Conservation (phyloP, 2,113 vertebrate species). For the Mustela nigripes region DNA sequence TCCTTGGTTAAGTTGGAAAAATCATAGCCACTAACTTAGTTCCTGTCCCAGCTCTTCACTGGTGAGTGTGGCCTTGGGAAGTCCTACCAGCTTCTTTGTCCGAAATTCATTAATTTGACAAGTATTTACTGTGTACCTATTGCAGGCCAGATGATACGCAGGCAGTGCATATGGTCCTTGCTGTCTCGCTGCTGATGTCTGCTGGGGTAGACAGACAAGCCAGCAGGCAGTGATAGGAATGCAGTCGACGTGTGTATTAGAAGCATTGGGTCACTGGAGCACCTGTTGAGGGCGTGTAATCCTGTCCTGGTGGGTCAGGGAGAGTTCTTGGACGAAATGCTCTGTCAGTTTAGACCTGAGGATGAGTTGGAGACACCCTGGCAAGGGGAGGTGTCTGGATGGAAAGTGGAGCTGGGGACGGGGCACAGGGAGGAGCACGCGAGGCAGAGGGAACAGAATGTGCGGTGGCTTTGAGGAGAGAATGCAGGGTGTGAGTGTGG, state of each 20-base stretch:
- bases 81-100: not conserved
- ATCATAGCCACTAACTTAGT: not conserved
- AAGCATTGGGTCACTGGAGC: not conserved
- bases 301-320: not conserved
- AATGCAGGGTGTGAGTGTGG: not conserved
- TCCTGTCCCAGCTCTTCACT: not conserved
- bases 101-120: not conserved
- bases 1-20: not conserved
- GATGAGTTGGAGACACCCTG: not conserved
- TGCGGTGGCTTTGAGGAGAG: not conserved
- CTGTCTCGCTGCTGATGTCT: not conserved
- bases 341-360: not conserved
- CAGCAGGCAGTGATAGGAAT: fast-evolving
- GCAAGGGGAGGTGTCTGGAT: not conserved
- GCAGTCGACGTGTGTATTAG: fast-evolving
- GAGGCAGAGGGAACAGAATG: not conserved
- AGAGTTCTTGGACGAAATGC: not conserved
- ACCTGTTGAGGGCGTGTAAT: not conserved
- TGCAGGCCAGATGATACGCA: not conserved
- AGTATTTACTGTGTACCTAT: not conserved
- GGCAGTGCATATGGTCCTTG: not conserved
- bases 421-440: not conserved
- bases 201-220: not conserved
- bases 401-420: not conserved
- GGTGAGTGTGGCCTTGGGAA: not conserved